Evolutionary conservation across 2,797 vertebrate species (phyloP).

Genomic region (Falco naumanni): DNA sequence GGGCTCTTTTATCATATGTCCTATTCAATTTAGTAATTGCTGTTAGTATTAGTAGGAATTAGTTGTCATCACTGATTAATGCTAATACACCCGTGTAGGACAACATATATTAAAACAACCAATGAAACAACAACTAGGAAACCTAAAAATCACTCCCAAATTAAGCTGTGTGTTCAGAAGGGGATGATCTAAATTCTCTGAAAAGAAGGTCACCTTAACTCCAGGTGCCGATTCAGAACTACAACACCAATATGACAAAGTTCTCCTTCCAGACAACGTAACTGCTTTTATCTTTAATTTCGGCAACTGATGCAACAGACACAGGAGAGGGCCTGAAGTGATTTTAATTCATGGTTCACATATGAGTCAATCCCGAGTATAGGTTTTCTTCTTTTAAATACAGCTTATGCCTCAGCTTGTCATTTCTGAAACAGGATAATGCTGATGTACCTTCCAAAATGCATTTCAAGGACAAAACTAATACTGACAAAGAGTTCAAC

Average conservation of each 20-base stretch:
- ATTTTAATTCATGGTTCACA: not conserved
- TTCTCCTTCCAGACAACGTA: not conserved
- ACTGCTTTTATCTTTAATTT: not conserved
- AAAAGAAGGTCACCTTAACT: not conserved
- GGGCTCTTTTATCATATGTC: not conserved
- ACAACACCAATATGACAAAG: not conserved
- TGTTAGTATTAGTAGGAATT: not conserved
- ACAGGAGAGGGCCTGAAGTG: not conserved
- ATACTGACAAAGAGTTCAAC: constrained; percentile 21
- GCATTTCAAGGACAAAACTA: constrained; percentile 51
- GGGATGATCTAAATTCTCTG: not conserved
- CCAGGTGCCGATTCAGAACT: not conserved
- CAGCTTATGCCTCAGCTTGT: constrained; percentile 23
- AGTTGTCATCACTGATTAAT: not conserved
- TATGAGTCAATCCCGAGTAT: not conserved
- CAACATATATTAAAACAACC: not conserved
- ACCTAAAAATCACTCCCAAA: not conserved
- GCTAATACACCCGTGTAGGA: not conserved
- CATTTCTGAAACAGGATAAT: constrained; percentile 39
- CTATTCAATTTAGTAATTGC: not conserved
- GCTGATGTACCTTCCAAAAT: constrained; percentile 6
- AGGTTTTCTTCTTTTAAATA: not conserved
- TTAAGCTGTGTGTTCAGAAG: not conserved
- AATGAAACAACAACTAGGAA: not conserved
- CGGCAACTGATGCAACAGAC: not conserved